Conservation (phyloP, 2,113 vertebrate species). For the Isurus oxyrinchus region DNA sequence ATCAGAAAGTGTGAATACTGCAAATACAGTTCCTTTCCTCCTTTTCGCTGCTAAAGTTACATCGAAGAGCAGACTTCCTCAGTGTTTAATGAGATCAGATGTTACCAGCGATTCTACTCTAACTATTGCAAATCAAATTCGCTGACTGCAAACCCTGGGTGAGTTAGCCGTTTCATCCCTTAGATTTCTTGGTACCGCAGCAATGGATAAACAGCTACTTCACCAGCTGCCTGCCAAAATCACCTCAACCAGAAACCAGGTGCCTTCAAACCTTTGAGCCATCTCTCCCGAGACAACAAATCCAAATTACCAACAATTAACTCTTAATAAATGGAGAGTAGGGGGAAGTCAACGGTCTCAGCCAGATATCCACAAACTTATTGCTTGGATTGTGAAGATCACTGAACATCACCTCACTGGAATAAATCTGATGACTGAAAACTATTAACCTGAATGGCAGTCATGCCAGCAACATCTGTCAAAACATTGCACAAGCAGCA, state of each 20-base stretch:
- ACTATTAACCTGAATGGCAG: neutral
- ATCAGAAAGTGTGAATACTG: neutral
- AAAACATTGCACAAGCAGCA: neutral
- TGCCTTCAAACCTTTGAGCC: neutral
- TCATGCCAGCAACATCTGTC: neutral
- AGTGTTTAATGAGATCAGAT: neutral
- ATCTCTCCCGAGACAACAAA: neutral
- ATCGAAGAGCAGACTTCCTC: neutral
- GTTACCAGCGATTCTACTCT: neutral
- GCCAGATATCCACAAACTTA: neutral
- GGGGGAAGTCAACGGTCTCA: neutral
- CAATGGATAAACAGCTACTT: neutral
- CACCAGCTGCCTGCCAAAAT: neutral
- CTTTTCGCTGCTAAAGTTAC: neutral
- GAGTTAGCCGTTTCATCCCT: neutral
- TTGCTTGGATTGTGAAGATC: too few species aligned
- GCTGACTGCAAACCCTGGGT: neutral
- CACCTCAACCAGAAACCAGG: neutral
- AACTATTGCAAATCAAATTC: neutral
- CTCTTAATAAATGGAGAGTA: neutral
- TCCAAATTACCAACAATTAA: neutral
- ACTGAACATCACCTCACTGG: too few species aligned
- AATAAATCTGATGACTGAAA: neutral
- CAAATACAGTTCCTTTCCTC: neutral
- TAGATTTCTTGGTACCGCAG: too few species aligned